Conservation (phyloP, 2,797 vertebrate species). For the Eulemur rubriventer region DNA sequence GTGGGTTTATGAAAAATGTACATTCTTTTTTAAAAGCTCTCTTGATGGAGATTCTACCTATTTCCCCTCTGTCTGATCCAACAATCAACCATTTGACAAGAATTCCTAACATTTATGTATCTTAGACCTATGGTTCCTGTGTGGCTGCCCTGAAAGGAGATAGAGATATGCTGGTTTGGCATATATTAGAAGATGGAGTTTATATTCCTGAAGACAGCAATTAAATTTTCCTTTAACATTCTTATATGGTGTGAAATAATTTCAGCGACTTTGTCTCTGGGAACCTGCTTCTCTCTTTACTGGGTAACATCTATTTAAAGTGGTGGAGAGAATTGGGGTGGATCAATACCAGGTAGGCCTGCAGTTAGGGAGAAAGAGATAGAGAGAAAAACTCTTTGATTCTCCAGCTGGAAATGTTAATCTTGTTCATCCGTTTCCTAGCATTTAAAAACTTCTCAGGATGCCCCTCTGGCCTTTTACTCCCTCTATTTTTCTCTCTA, state of each 20-base stretch:
- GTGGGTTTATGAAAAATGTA: not conserved
- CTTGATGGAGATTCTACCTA: not conserved
- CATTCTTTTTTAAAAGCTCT: not conserved
- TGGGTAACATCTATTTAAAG: not conserved
- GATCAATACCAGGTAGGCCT: not conserved
- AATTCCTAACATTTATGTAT: constrained; percentile 5
- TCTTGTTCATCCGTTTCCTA: not conserved
- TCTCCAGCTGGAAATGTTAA: not conserved
- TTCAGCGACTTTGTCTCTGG: not conserved
- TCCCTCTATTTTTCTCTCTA: not conserved
- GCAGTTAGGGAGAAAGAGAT: not conserved
- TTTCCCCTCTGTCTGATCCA: not conserved
- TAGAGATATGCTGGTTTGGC: not conserved
- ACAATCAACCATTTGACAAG: not conserved
- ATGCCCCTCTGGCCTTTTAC: not conserved
- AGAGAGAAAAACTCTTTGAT: not conserved
- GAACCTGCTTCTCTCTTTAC: not conserved
- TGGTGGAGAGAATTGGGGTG: not conserved
- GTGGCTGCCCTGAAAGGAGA: not conserved
- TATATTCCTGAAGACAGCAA: not conserved
- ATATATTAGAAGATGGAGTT: not conserved
- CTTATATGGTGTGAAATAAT: not conserved
- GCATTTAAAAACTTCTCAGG: not conserved
- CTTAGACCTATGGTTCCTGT: not conserved
- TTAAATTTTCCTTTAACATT: not conserved